Evolutionary conservation across 1,140 invertebrate genomes (phyloP).

Genomic region (Microplitis mediator): DNA sequence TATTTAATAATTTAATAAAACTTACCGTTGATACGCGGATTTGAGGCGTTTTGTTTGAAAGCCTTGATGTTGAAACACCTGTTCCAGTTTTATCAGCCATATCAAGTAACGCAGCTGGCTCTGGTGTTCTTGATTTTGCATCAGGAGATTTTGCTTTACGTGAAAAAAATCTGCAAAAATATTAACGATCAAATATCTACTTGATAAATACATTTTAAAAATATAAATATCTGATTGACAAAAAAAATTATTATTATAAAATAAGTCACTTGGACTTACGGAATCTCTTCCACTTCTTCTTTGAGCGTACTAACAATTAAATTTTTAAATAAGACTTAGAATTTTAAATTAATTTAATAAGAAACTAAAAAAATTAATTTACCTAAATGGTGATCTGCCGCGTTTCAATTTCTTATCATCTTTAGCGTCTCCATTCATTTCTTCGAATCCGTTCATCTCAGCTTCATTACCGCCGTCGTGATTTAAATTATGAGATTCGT

Average conservation of each 20-base stretch:
- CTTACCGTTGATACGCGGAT: constrained; percentile 59
- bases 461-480: constrained; percentile 72
- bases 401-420: constrained; percentile 82
- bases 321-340: constrained; percentile 15
- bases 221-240: background rate
- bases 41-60: constrained; percentile 46
- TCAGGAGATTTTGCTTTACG: constrained; percentile 72
- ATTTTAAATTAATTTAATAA: background rate
- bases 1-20: constrained; percentile 12
- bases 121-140: constrained; percentile 74
- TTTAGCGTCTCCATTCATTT: constrained; percentile 64
- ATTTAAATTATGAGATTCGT: constrained; percentile 67
- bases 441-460: constrained; percentile 70
- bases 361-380: constrained; percentile 38
- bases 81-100: constrained; percentile 49
- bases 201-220: background rate
- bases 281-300: constrained; percentile 52
- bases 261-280: constrained; percentile 46
- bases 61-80: constrained; percentile 30
- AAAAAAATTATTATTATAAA: constrained; percentile 5
- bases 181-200: background rate
- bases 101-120: constrained; percentile 63
- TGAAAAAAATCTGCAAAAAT: constrained; percentile 67
- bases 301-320: constrained; percentile 53
- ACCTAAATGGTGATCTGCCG: constrained; percentile 89